These are phyloP conservation scores for Zonitis immaculata DNA, from an alignment of 2,888 invertebrate genomes.

Conservation along the genomic window DNA sequence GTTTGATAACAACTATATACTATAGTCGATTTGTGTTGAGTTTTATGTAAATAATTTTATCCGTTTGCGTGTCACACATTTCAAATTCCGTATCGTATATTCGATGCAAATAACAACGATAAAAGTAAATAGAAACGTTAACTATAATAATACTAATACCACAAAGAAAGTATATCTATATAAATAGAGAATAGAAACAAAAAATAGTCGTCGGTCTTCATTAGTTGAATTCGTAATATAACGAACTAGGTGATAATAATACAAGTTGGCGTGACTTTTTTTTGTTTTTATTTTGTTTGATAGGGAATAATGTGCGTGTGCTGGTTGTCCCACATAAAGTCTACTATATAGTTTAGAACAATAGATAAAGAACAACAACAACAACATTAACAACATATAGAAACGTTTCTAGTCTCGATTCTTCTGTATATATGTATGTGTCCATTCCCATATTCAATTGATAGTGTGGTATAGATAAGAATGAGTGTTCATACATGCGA, in stretches of 20 bases:
- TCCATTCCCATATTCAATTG: constrained; percentile 15
- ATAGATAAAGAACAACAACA: constrained; percentile 22
- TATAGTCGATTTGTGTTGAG: not conserved
- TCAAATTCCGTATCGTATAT: no score
- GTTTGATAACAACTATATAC: not conserved
- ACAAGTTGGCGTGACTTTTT: constrained; percentile 29
- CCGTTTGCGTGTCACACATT: not conserved
- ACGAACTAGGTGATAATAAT: constrained; percentile 33
- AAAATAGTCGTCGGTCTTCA: constrained; percentile 26
- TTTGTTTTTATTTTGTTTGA: constrained; percentile 15
- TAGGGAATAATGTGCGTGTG: constrained; percentile 17
- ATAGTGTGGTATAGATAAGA: constrained; percentile 20
- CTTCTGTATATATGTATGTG: constrained; percentile 3
- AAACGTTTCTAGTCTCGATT: constrained; percentile 6
- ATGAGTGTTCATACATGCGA: constrained; percentile 9
- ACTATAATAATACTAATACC: not conserved
- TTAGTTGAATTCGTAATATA: constrained; percentile 23
- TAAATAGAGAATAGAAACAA: not conserved
- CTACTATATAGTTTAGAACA: not conserved
- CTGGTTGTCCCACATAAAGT: constrained; percentile 13
- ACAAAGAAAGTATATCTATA: not conserved
- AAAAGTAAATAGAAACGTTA: not conserved
- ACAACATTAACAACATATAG: constrained; percentile 9
- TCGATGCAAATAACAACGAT: not conserved
- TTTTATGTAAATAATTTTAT: not conserved